Evolutionary conservation across 2,797 vertebrate species (phyloP).

Genomic region (Falco rusticolus): DNA sequence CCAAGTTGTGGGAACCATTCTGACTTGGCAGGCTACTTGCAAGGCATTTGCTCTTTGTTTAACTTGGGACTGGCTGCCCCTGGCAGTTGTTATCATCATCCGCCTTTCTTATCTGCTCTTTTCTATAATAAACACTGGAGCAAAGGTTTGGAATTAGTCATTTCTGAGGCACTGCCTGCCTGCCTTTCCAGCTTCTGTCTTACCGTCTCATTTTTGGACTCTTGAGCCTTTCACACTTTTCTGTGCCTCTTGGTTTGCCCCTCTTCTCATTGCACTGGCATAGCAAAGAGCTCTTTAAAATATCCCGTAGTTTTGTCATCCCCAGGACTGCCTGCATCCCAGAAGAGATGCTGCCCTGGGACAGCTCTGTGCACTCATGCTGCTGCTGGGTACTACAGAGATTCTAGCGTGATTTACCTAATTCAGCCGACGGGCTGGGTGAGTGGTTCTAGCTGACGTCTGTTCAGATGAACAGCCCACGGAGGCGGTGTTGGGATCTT

Average conservation of each 20-base stretch:
- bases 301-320: background rate
- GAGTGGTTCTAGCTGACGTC: background rate
- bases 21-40: slow-evolving; percentile 52
- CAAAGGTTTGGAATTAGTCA: slow-evolving; percentile 66
- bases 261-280: background rate
- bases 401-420: background rate
- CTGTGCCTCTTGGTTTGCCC: background rate
- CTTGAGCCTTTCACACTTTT: background rate
- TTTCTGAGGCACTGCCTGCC: slow-evolving; percentile 57
- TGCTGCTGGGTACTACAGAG: background rate
- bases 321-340: background rate
- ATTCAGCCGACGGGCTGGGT: background rate
- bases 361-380: background rate
- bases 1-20: slow-evolving; percentile 58
- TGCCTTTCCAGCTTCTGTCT: slow-evolving; percentile 33
- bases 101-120: slow-evolving; percentile 40
- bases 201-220: background rate
- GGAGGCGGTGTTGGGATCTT: background rate
- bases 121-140: slow-evolving; percentile 62
- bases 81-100: slow-evolving; percentile 52
- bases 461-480: background rate
- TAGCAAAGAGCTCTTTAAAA: background rate
- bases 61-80: slow-evolving; percentile 56
- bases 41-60: slow-evolving; percentile 67
- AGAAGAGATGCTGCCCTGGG: background rate